These are phyloP conservation scores for Chrysocyon brachyurus DNA, from an alignment of 2,797 vertebrate species.

Conservation along the genomic window DNA sequence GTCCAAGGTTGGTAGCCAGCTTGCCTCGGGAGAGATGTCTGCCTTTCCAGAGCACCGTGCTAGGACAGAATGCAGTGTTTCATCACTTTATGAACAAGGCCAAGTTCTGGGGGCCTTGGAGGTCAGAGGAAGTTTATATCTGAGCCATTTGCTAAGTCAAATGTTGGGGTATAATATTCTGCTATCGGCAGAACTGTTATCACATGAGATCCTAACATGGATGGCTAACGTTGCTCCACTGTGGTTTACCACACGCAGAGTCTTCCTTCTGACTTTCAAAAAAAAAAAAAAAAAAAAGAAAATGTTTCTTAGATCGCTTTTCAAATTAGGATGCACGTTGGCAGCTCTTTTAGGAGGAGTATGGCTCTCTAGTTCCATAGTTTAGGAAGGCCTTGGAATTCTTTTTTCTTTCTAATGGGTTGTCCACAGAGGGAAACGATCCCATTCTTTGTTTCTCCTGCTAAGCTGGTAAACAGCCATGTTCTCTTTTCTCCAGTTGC, in stretches of 20 bases:
- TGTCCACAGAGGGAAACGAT: background rate
- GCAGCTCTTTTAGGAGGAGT: background rate
- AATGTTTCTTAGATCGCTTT: background rate
- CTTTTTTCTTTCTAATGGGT: background rate
- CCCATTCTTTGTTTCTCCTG: background rate
- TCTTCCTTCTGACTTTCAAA: slow-evolving; percentile 46
- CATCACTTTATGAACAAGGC: background rate
- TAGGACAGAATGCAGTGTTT: background rate
- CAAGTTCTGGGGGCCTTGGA: background rate
- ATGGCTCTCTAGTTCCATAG: background rate
- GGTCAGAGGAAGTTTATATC: background rate
- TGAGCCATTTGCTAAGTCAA: background rate
- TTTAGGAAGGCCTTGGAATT: background rate
- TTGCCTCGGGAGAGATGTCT: background rate
- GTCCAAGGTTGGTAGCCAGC: background rate
- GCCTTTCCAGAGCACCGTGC: background rate
- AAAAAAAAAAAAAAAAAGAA: background rate
- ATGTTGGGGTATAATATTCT: background rate
- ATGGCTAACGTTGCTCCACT: background rate
- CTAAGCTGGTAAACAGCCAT: background rate
- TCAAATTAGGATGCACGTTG: background rate
- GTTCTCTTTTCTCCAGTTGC: background rate
- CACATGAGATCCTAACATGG: background rate
- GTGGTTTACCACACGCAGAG: slow-evolving; percentile 17
- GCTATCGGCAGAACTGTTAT: background rate